These are phyloP conservation scores for Pelodiscus sinensis DNA, from an alignment of 2,113 vertebrate species.

Conservation along the genomic window DNA sequence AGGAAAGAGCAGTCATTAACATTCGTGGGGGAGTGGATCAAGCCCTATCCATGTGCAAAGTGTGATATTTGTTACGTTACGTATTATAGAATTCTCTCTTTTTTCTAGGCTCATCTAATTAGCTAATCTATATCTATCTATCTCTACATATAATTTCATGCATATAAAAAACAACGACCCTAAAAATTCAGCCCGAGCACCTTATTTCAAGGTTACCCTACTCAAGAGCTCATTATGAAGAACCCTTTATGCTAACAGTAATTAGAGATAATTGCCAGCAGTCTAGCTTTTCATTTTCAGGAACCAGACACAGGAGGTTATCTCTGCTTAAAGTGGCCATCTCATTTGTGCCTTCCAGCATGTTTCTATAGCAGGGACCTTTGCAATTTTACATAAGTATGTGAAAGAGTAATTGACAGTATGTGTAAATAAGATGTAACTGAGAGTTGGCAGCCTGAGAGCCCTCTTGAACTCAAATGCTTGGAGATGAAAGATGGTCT, in stretches of 20 bases:
- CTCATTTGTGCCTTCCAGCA: not conserved
- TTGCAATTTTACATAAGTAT: constrained; percentile 2
- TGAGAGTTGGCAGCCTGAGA: not conserved
- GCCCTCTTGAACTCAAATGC: not conserved
- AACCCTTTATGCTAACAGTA: constrained; percentile 23
- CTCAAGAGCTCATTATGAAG: constrained; percentile 28
- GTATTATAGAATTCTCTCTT: constrained; percentile 21
- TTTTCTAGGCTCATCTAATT: constrained; percentile 27
- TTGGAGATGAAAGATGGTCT: not conserved
- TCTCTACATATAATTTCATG: accelerated
- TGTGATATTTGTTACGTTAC: not conserved
- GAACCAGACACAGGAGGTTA: constrained; percentile 6
- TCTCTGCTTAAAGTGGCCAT: constrained; percentile 35
- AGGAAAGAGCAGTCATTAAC: not conserved
- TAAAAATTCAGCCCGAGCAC: constrained; percentile 15
- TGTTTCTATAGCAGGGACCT: constrained; percentile 23
- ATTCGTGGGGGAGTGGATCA: not conserved
- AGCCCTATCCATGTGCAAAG: not conserved
- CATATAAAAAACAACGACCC: not conserved
- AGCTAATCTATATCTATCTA: not conserved
- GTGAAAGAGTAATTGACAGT: constrained; percentile 41
- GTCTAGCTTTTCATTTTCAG: constrained; percentile 46
- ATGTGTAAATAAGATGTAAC: not conserved
- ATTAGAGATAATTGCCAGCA: constrained; percentile 64
- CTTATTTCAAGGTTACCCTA: constrained; percentile 34